Conservation (phyloP, 1,140 invertebrate species). For the Aethina tumida region DNA sequence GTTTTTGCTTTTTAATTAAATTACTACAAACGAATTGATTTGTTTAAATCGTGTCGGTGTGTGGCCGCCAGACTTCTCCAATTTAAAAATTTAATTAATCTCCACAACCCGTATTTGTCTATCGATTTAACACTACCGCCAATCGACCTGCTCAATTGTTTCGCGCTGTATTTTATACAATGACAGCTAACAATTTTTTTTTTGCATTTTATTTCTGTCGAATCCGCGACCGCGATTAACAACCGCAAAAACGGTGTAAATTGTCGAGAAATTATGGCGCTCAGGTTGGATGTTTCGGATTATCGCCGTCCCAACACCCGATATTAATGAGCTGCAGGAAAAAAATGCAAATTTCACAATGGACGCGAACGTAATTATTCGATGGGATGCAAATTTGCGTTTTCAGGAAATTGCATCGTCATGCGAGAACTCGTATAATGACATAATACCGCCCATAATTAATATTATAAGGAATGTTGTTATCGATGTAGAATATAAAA, state of each 20-base stretch:
- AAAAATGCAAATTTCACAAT: too few species aligned
- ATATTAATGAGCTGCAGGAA: too few species aligned
- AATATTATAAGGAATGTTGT: too few species aligned
- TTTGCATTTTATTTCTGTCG: constrained; percentile 4
- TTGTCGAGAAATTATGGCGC: too few species aligned
- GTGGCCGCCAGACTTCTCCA: constrained; percentile 6
- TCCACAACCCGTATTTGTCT: constrained; percentile 6
- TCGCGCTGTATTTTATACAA: too few species aligned
- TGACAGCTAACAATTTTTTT: too few species aligned
- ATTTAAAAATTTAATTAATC: constrained; percentile 16
- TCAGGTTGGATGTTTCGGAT: constrained; percentile 2
- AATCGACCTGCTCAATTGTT: not conserved
- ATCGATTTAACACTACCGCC: constrained; percentile 7
- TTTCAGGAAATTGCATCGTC: too few species aligned
- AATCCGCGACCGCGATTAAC: not conserved
- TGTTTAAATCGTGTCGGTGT: constrained; percentile 13
- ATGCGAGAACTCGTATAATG: too few species aligned
- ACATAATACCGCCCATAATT: too few species aligned
- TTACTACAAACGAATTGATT: constrained; percentile 18
- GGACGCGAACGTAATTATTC: too few species aligned
- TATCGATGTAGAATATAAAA: too few species aligned
- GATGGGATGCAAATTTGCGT: too few species aligned
- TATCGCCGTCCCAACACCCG: not conserved
- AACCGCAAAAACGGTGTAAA: constrained; percentile 4
- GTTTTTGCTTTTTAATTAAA: constrained; percentile 18